Conservation (phyloP, 2,888 invertebrate species). For the Amblyjoppa fuscipennis region DNA sequence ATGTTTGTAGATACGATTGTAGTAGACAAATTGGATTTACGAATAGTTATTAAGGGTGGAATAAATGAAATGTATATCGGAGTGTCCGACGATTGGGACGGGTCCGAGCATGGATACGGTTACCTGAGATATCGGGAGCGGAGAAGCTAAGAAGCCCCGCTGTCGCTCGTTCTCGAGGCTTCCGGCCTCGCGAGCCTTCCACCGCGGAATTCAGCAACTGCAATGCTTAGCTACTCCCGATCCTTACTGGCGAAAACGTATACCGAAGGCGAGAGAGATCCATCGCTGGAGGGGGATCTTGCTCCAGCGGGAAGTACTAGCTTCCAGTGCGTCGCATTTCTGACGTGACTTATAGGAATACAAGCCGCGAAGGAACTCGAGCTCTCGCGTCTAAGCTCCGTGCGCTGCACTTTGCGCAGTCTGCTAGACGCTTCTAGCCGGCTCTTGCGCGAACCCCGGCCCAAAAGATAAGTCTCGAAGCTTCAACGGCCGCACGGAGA, state of each 20-base stretch:
- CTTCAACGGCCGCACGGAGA: conserved; percentile 20
- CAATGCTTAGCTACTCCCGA: conserved; percentile 17
- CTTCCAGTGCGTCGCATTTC: conserved; percentile 59
- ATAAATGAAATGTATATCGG: no score
- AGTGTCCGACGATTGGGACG: no score
- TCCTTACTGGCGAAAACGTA: conserved; percentile 3
- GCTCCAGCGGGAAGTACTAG: conserved; percentile 43
- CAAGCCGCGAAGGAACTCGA: conserved; percentile 55
- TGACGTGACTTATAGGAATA: conserved; percentile 65
- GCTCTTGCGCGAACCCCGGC: conserved; percentile 27
- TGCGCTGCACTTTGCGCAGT: not conserved
- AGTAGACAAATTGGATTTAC: no score
- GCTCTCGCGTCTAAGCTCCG: conserved; percentile 25
- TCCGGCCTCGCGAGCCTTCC: conserved; percentile 11
- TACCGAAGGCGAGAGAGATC: conserved; percentile 24
- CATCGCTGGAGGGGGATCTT: conserved; percentile 35
- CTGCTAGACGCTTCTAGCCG: conserved; percentile 17
- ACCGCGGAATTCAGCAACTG: conserved; percentile 38
- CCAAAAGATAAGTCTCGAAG: conserved; percentile 39
- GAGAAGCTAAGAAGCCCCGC: not conserved
- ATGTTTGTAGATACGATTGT: no score
- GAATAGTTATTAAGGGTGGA: no score
- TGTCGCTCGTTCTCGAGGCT: conserved; percentile 19
- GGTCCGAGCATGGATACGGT: no score
- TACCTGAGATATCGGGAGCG: not conserved